Percentiles rank a stretch among this genome's conserved stretches.
phyloP scores from a whole-genome alignment of 2,888 invertebrate species.

The Cephus rjabovi region DNA sequence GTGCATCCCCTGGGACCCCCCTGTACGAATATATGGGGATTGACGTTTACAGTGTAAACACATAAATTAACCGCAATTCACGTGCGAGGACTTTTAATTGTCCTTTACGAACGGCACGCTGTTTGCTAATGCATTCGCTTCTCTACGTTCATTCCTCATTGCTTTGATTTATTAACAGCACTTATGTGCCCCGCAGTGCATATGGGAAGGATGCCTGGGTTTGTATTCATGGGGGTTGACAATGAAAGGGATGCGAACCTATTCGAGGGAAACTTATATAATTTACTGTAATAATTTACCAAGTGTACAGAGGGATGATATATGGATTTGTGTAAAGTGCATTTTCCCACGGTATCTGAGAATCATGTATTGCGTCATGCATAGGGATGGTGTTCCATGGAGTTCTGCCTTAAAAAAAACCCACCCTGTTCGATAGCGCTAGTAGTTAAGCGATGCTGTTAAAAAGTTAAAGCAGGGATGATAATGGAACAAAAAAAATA shows the following conservation, averaged over 20 bases:
- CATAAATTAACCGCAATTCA: slow-evolving; percentile 48
- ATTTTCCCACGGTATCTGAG: background rate
- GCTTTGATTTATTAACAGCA: slow-evolving; percentile 13
- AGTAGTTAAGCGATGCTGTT: background rate
- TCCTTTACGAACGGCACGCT: slow-evolving; percentile 41
- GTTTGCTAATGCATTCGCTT: slow-evolving; percentile 51
- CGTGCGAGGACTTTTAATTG: slow-evolving; percentile 44
- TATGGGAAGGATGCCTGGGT: slow-evolving; percentile 35
- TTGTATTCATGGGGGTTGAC: slow-evolving; percentile 38
- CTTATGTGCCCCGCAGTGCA: slow-evolving; percentile 39
- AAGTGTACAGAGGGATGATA: background rate
- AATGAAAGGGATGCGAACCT: background rate
- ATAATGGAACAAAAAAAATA: background rate
- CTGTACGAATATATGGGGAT: slow-evolving; percentile 12
- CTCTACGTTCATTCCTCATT: slow-evolving; percentile 12
- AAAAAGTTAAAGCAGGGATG: background rate
- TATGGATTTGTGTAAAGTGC: background rate
- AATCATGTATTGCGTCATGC: background rate
- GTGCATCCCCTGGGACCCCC: background rate
- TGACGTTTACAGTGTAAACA: slow-evolving; percentile 25
- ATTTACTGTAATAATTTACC: background rate
- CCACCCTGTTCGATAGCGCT: background rate
- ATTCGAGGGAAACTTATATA: background rate
- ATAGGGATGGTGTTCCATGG: background rate
- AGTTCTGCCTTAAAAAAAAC: background rate